These are phyloP conservation scores for Eupithecia tripunctaria DNA, from an alignment of 2,888 invertebrate genomes.

Conservation along the genomic window DNA sequence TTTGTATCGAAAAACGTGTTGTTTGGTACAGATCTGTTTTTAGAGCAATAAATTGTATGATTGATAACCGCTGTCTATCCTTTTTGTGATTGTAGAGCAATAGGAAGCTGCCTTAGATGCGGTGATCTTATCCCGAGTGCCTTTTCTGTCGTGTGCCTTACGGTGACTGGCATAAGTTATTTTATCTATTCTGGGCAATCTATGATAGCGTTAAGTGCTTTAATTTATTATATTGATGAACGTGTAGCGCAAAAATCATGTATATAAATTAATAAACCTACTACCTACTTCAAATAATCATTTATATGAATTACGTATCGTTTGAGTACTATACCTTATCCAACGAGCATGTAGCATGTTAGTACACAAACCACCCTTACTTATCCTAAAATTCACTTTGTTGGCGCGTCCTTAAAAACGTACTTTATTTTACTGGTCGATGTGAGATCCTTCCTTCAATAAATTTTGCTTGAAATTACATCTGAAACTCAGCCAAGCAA, in stretches of 20 bases:
- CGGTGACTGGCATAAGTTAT: not conserved
- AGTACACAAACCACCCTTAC: too few species aligned
- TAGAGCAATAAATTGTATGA: slow-evolving; percentile 31
- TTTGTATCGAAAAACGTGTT: slow-evolving; percentile 27
- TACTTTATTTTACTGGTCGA: too few species aligned
- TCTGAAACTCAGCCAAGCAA: too few species aligned
- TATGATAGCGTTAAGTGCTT: not conserved
- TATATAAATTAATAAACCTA: too few species aligned
- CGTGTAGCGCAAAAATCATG: not conserved
- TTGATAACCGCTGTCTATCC: slow-evolving; percentile 16
- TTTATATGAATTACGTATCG: too few species aligned
- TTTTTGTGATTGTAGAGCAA: slow-evolving; percentile 18
- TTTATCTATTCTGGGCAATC: not conserved
- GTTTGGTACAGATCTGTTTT: slow-evolving; percentile 18
- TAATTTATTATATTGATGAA: not conserved
- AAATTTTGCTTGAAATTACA: too few species aligned
- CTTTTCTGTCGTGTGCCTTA: slow-evolving; percentile 5
- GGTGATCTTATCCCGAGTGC: not conserved
- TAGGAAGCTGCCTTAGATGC: not conserved
- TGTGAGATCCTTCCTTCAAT: too few species aligned
- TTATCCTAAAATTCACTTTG: too few species aligned
- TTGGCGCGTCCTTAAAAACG: too few species aligned
- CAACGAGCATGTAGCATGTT: too few species aligned
- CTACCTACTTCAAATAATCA: too few species aligned
- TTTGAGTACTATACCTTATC: too few species aligned